Base-by-base conservation (phyloP, 2,888 invertebrate genomes). In the Pandemis corylana region DNA sequence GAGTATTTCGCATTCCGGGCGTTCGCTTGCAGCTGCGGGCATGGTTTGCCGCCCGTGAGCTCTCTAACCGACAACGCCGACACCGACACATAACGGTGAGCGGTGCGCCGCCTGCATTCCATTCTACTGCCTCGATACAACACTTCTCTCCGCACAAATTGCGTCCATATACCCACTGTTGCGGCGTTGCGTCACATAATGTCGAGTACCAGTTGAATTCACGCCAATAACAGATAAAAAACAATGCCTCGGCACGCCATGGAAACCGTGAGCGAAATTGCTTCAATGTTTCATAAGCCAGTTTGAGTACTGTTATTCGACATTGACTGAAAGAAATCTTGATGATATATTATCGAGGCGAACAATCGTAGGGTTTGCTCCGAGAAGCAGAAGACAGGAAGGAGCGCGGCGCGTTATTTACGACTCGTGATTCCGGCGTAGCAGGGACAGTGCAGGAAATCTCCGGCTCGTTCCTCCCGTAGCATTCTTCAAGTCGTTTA, bases 351-450 rank as follows among this genome's bases (percentile, higher is more conserved):
- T 81, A 82, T 80, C 78, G 77, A 73, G 82, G 78, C 77, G 79
- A 80, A 84, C 81, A 89, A 87, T 88, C 82, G 81, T 80, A 85
- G 87, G 85, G 83, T 84, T 79, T 77, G 82, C 80, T 83, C 84
- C 81, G 83, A 82, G 82, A 83, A 85, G 85, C 82, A 85, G 82
- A 90, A 89, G 89, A 89, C 90, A 89, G 90, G 90, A 91, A 90
- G 87, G 85, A 87, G 88, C 86, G 87, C 85, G 86, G 85, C 86
- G 86, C 85, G 87, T 91, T 92, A 92, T 92, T 93, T 92, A 93
- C 90, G 91, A 90, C 85, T 86, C 81, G 86, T 83, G 85, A 89
- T 91, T 93, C 91, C 91, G 90, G 89, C 83, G 84, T 85, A 83
- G 84, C 82, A 83, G 81, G 83, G 83, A 88, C 85, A 84, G 81